Evolutionary conservation across 1,140 invertebrate species (phyloP).

Genomic region (Euborellia annulipes): DNA sequence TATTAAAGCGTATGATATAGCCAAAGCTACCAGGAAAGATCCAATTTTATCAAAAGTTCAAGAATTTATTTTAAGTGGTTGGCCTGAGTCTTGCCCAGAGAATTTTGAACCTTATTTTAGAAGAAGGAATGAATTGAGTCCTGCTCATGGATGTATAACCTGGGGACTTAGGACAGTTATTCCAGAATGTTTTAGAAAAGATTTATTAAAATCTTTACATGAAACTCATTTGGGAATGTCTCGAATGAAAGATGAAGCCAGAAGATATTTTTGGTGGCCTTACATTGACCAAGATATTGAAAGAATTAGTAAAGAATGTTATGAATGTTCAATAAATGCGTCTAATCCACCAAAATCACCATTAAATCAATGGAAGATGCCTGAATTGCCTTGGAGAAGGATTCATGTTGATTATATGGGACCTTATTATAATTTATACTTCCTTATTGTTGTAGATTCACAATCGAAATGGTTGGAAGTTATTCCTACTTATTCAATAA

Average conservation of each 20-base stretch:
- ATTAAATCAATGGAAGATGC: too few relatives aligned
- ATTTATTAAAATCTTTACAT: conserved; percentile 22
- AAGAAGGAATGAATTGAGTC: conserved; percentile 2
- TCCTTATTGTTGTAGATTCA: too few relatives aligned
- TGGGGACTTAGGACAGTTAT: conserved; percentile 17
- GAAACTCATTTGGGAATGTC: conserved; percentile 20
- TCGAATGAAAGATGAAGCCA: conserved; percentile 25
- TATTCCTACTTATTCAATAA: too few relatives aligned
- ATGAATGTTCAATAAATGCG: conserved; percentile 10
- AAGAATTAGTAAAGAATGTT: conserved; percentile 8
- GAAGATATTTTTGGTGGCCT: conserved; percentile 25
- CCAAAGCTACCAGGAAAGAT: conserved; percentile 5
- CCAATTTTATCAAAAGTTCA: conserved; percentile 8
- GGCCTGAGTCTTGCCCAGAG: too few relatives aligned
- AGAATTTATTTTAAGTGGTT: conserved; percentile 11
- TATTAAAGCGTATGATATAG: conserved; percentile 5
- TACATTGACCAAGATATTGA: conserved; percentile 23
- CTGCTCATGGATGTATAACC: conserved; percentile 7
- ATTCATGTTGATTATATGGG: too few relatives aligned
- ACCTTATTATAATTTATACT: too few relatives aligned
- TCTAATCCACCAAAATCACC: too few relatives aligned
- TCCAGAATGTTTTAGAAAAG: conserved; percentile 14
- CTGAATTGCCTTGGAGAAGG: too few relatives aligned
- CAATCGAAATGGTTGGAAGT: too few relatives aligned
- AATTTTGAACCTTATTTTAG: too few relatives aligned